Base-by-base conservation (phyloP, 2,888 invertebrate species). In the Sphaerophoria taeniata region DNA sequence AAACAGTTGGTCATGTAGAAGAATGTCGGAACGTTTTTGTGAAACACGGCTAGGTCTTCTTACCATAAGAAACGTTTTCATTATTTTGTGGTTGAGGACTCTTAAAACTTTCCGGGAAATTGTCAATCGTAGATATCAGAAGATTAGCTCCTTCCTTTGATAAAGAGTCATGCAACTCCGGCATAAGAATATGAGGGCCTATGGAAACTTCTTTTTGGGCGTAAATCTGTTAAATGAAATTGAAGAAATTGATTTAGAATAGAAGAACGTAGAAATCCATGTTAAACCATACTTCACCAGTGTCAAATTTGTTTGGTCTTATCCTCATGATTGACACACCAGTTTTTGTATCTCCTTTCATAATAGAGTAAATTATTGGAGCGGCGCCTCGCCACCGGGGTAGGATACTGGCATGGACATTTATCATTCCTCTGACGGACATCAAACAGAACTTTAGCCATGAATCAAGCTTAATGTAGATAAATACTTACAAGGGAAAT, bases 331-430 rank as follows among this genome's bases (percentile, higher is more conserved):
- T 94, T 14, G 97, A 95, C 11, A 98, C 94, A 43, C 98, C 98
- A 7, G 98, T 97, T 87, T 93, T 92, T 11, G 90, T 89, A 90
- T 98, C 98, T 11, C 97, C 97, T 90, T 96, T 95, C 88, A 97
- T 94, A 67, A 99, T 92, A 0, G 98, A 95, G 92, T 98, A 95
- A 70, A 96, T 94, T 61, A 98, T 96, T 0, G 99, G 99, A 0
- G 98, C 96, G 9, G 98, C 97, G 6, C 99, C 99, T 88, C 98
- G 93, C 97, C 98, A 98, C 73, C 96, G 93, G 0, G 99, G 99
- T 84, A 99, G 92, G 63, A 98, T 91, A 92, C 98, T 98, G 0
- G 96, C 97, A 92, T 99, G 99, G 0, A 98, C 96, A 93, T 99
- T 99, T 43, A 98, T 93, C 93, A 98, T 97, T 34, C 98, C 98